Evolutionary conservation across 2,888 invertebrate species (phyloP).

Genomic region (Apotomis betuletana): DNA sequence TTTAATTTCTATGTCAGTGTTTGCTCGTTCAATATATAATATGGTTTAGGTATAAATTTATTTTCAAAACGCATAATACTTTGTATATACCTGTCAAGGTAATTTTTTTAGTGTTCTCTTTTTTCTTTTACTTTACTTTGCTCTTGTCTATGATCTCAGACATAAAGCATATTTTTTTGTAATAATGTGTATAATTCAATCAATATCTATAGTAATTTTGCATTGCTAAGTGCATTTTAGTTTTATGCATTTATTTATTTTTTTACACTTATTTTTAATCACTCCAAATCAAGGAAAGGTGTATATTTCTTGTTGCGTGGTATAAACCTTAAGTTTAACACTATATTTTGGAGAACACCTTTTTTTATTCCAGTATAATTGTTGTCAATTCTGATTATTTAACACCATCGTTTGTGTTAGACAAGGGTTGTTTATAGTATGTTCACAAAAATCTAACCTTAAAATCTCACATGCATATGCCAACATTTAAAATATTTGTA

Average conservation of each 20-base stretch:
- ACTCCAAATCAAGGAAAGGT: not conserved
- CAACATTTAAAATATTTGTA: too few species aligned
- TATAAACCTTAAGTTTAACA: too few species aligned
- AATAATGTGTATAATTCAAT: not conserved
- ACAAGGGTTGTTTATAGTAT: not conserved
- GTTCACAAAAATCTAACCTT: not conserved
- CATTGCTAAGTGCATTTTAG: not conserved
- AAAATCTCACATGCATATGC: not conserved
- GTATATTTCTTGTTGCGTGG: not conserved
- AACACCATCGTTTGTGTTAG: not conserved
- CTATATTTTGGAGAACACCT: too few species aligned
- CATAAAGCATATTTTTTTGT: not conserved
- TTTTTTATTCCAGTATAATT: too few species aligned
- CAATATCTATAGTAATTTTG: not conserved
- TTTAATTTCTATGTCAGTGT: too few species aligned
- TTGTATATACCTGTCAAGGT: not conserved
- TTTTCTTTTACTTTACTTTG: not conserved
- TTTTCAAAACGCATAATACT: not conserved
- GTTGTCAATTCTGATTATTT: too few species aligned
- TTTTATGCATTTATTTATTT: slow-evolving; percentile 7
- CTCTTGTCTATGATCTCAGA: slow-evolving; percentile 6
- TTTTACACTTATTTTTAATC: not conserved
- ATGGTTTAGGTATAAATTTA: not conserved
- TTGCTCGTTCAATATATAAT: too few species aligned
- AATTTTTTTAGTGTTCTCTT: not conserved